Evolutionary conservation across 2,113 vertebrate genomes (phyloP).

Genomic region (Elachura formosa): DNA sequence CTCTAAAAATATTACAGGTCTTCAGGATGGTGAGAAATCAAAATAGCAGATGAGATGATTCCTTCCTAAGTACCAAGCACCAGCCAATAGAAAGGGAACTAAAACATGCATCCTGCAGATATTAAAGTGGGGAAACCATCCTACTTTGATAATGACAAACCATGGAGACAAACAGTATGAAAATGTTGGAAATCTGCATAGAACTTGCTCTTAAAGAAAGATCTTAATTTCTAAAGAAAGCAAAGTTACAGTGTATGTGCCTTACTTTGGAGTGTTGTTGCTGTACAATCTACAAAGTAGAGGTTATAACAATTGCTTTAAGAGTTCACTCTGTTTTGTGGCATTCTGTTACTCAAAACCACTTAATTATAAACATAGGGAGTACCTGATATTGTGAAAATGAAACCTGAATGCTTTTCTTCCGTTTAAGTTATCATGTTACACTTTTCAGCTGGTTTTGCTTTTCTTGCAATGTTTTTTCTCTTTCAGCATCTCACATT

Average conservation of each 20-base stretch:
- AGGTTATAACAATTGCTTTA: fast-evolving
- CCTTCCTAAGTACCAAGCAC: not conserved
- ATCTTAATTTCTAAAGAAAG: not conserved
- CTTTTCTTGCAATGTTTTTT: not conserved
- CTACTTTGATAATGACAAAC: not conserved
- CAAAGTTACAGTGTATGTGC: not conserved
- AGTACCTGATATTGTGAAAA: not conserved
- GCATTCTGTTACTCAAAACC: not conserved
- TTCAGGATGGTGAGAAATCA: not conserved
- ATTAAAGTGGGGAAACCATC: not conserved
- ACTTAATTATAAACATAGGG: not conserved
- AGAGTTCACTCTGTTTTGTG: not conserved
- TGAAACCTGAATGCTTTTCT: not conserved
- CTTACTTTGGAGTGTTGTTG: not conserved
- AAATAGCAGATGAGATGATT: not conserved
- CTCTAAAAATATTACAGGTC: not conserved
- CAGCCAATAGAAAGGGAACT: not conserved
- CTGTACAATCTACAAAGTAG: not conserved
- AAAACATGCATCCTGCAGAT: not conserved
- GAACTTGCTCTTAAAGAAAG: not conserved
- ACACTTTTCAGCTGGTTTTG: not conserved
- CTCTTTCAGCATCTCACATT: not conserved
- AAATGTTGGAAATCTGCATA: not conserved
- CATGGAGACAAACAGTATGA: not conserved
- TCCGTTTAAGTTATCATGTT: not conserved